Evolutionary conservation across 2,888 invertebrate species (phyloP), one percentile per base, ranked within the genome.

Genomic region (Drepana falcataria): DNA sequence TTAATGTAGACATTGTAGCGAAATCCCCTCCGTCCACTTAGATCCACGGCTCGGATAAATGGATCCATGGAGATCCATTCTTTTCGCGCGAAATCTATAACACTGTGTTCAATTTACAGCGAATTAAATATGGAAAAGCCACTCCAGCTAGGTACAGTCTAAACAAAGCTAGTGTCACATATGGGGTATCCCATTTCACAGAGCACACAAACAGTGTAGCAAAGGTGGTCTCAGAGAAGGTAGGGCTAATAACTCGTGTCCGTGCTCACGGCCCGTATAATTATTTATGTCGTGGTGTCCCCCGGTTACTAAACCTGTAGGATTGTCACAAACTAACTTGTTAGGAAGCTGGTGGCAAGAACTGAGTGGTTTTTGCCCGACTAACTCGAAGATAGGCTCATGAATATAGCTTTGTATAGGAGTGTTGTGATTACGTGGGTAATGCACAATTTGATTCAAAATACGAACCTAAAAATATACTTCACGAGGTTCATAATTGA

Each of bases 221-320:
- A 44, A 44, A 44, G 44, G 44, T 44, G 44, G 44, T 44, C 44
- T 44, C 44, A 44, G 7, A 9, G 7, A 1, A 51, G 51, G 40
- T 59, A 59, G 62, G 60, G 57, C 68, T 69, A 66, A 73, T 81
- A 75, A 77, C 69, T 79, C 67, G 63, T 60, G 55, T 65, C 63
- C 63, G 74, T 77, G 80, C 60, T 75, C 79, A 74, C 64, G 53
- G 65, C 49, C 71, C 79, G 71, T 84, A 72, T 81, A 81, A 83
- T 83, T 80, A 81, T 81, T 82, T 84, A 80, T 75, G 75, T 75
- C 63, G 62, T 67, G 63, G 64, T 63, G 65, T 68, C 51, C 41
- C 51, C 41, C 33, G 34, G 37, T 41, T 41, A 51, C 52, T 54
- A 52, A 52, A 37, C 35, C 47, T 51, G 35, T 35, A 7, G 52